Evolutionary conservation across 2,888 invertebrate species (phyloP), one percentile per base, ranked within the genome.

Genomic region (Drosophila histrio): DNA sequence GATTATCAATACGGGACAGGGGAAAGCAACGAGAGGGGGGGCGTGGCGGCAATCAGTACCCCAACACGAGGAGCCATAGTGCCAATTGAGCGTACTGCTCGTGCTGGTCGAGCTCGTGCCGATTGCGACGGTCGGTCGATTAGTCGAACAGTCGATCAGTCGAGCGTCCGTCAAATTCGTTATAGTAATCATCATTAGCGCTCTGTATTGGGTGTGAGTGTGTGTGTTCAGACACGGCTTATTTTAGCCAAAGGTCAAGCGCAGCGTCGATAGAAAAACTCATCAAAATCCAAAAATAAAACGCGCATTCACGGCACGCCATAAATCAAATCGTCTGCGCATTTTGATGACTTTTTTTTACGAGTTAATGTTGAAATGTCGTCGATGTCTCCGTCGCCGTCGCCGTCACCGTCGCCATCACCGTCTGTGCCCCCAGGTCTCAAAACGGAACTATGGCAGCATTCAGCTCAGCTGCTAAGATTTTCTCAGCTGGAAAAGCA

Each of bases 71-170:
- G 61, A 71, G 77, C 77, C 58, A 30, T 65, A 71, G 74, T 72
- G 83, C 36, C 87, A 88, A 83, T 88, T 79, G 83, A 88, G 86
- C 72, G 71, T 69, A 77, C 74, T 85, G 77, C 86, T 74, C 83
- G 87, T 84, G 79, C 88, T 77, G 74, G 8, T 52, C 74, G 28
- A 66, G 81, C 84, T 82, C 88, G 83, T 87, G 85, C 85, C 82
- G 77, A 58, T 77, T 74, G 57, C 50, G 43, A 65, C 70, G 59
- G 59, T 22, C 69, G 49, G 38, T 56, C 67, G 39, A 59, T 44
- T 67, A 32, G 60, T 63, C 54, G 13, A 34, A 26, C 43, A 21
- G 24, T 53, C 39, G 17, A 34, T 38, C 61, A 19, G 65, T 62
- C 58, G 60, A 67, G 67, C 75, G 62, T 61, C 58, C 60, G 58